Base-by-base conservation (phyloP, 2,888 invertebrate genomes). In the Portevinia maculata region DNA sequence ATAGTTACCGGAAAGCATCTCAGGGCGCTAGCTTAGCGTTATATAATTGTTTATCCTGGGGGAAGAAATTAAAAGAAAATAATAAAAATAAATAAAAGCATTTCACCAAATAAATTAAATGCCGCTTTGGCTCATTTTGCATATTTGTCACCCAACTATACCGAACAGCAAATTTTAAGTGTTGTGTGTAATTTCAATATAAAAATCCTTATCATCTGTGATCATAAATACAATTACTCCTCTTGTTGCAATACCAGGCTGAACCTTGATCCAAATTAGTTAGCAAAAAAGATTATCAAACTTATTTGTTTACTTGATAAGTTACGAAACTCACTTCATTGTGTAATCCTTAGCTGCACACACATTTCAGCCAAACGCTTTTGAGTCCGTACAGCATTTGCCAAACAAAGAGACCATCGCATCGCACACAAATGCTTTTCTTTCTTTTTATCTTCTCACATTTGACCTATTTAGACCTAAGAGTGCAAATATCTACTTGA, bases 401-500 rank as follows among this genome's bases (percentile, higher is more conserved):
- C 44, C 60, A 32, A 17, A 28, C 30, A 62, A 62, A 50, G 64
- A 39, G 21, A 28, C 34, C n/a, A 53, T 13, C n/a, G 4, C 19
- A 4, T 44, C 52, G 9, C 30, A 50, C 9, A 17, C 39, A 74
- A 57, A 39, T 53, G 39, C 28, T 67, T 59, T 52, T 50, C 13
- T 21, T 41, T 32, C 24, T 53, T 60, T 32, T 64, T 8, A 46
- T 62, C 41, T 50, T 28, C 41, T 64, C 44, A 24, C 69, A 53
- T 70, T 30, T 81, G 60, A 79, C 67, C 74, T 48, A 52, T 67
- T 55, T 34, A 71, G 53, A 17, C 55, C 32, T 32, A 34, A 59
- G 52, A 55, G 70, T 59, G 76, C 60, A 81, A 81, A 81, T 81
- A 30, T 44, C 65, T 65, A 76, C 62, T 70, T n/a, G 70, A 76